Conservation (phyloP, 2,113 vertebrate genomes). For the Sterrhoptilus dennistouni region DNA sequence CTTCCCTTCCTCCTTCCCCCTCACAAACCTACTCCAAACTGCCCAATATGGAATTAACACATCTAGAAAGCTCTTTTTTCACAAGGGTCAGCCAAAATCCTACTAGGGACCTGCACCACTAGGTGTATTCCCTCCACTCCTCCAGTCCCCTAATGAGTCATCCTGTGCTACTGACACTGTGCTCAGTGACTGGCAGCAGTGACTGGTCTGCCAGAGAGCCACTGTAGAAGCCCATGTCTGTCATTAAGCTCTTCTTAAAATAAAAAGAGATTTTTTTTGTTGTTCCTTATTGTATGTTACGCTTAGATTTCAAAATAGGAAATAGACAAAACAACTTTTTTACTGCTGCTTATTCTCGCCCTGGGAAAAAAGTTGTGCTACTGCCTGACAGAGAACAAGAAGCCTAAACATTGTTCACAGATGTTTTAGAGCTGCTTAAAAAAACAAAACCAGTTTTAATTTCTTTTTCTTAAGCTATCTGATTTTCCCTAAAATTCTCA, state of each 20-base stretch:
- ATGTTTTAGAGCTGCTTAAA: not conserved
- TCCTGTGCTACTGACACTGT: not conserved
- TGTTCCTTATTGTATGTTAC: not conserved
- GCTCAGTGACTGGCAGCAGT: not conserved
- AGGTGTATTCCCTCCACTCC: not conserved
- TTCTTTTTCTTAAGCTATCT: not conserved
- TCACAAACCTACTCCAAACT: not conserved
- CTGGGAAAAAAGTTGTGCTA: not conserved
- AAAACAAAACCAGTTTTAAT: not conserved
- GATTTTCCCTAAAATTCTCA: not conserved
- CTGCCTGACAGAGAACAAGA: not conserved
- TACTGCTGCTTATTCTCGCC: not conserved
- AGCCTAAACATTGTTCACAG: not conserved
- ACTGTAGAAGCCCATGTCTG: not conserved
- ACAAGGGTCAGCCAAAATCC: not conserved
- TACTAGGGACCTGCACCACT: accelerated
- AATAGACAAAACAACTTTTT: not conserved
- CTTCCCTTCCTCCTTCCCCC: not conserved
- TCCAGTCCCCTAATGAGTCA: not conserved
- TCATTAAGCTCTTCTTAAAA: not conserved
- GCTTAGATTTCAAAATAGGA: not conserved
- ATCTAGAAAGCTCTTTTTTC: not conserved
- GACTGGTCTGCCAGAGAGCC: not conserved
- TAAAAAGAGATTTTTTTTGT: not conserved
- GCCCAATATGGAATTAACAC: not conserved